Evolutionary conservation across 2,888 invertebrate genomes (phyloP), one percentile per base, ranked within the genome.

Genomic region (Tethea ocularis): DNA sequence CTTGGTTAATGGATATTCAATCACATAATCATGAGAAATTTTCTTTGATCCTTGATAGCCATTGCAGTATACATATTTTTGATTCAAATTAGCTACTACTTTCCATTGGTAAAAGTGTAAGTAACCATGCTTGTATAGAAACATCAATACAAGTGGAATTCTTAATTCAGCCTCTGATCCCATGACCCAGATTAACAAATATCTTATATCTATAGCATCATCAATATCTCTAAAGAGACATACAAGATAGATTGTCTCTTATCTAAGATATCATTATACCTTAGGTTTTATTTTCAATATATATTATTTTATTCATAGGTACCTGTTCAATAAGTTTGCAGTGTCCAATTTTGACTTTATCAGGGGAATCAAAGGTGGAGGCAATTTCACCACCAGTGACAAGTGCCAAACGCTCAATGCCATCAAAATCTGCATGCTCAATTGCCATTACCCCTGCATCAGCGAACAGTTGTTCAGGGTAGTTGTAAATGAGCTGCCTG

Each of bases 341-440:
- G 69, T 95, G 96, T 57, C 99, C 99, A 61, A 99, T 94, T 86
- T 98, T 98, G 5, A 98, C 98, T 72, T 96, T 89, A 15, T 97
- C 97, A 0, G 99, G 99, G 65, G 97, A 95, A 81, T 99, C 99
- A 83, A 99, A 99, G 0, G 99, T 99, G 17, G 99, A 99, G 1
- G 97, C 98, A 75, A 99, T 99, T 93, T 99, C 99, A 62, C 98
- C 99, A 58, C 98, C 99, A 65, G 99, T 98, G 15, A 99, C 99
- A 24, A 99, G 94, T 26, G 99, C 99, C 61, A 99, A 93, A 64
- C 99, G 95, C 87, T 99, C 99, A 77, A 99, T 99, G 57, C 99
- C 99, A 87, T 99, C 99, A 84, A 99, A 99, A 87, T 99, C 99
- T 3, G 99, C 99, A 86, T 99, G 99, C 83, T 99, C 99, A 73